Base-by-base conservation (phyloP, 2,113 vertebrate genomes). In the Trachemys scripta region DNA sequence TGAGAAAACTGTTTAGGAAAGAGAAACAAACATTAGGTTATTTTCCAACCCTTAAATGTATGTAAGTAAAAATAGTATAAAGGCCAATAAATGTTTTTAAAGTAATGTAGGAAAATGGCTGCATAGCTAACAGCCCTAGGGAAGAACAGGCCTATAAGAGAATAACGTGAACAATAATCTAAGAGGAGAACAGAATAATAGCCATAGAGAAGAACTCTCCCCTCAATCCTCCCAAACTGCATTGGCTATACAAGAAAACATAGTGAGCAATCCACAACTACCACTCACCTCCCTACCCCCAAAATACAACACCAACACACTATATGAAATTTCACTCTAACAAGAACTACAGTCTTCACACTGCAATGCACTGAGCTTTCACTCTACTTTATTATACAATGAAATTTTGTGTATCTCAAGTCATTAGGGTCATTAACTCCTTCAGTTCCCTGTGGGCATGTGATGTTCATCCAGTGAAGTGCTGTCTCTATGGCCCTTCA, bases 401-500 rank as follows among this genome's bases (percentile, higher is more conserved):
- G 42, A 42, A 42, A 42, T 42, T 42, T 42, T 42, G 42, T 42
- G 17, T 86, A 86, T 78, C 22, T 94, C 57, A 94, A 0, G 11
- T 93, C 80, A 93, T 90, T 56, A 82, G 81, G 62, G 45, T 4
- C 25, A 86, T 88, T 94, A 92, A 86, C 47, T 51, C 62, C 45
- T 85, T 94, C 56, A 38, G 51, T 80, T 29, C 53, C 92, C 42
- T 82, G 27, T 49, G 69, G 82, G 90, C 88, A 91, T 10, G 19
- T 79, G 62, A 76, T 76, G 89, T 90, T 72, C 22, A n/a, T 92
- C 17, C 49, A 80, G 20, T 17, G 35, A 85, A 80, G 22, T 82
- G 27, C 6, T 91, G 29, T 87, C 10, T 35, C 45, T 29, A 47
- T 24, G n/a, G 25, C 47, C 90, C 90, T 92, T 78, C 9, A 47